These are phyloP conservation scores for Amorpha juglandis DNA, from an alignment of 2,888 invertebrate genomes.

Conservation along the genomic window DNA sequence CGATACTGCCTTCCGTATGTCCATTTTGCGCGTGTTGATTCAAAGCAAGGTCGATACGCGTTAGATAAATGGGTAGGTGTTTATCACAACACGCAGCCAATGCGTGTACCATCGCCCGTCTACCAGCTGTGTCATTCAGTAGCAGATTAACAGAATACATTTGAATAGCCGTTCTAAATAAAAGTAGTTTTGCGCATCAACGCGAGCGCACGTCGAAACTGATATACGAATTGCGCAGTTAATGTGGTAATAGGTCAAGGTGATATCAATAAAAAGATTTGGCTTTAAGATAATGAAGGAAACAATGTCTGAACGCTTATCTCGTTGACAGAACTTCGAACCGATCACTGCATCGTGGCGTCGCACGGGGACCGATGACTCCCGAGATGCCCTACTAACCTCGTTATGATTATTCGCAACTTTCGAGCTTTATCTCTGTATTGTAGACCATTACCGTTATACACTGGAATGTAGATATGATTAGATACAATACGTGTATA, in stretches of 20 bases:
- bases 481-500: background rate
- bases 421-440: conserved; percentile 27
- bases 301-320: conserved; percentile 55
- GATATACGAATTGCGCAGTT: conserved; percentile 55
- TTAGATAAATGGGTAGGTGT: conserved; percentile 47
- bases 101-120: conserved; percentile 43
- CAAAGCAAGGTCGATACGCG: conserved; percentile 60
- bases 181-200: conserved; percentile 38
- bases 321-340: conserved; percentile 44
- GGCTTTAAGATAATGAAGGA: conserved; percentile 47
- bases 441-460: background rate
- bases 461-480: background rate
- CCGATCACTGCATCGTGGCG: conserved; percentile 35
- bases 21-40: conserved; percentile 55
- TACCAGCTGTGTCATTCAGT: conserved; percentile 32
- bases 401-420: conserved; percentile 49
- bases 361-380: conserved; percentile 39
- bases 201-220: conserved; percentile 31
- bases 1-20: conserved; percentile 57
- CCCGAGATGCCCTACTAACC: conserved; percentile 65
- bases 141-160: conserved; percentile 46
- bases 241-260: conserved; percentile 68
- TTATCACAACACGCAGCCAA: conserved; percentile 47
- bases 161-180: conserved; percentile 45
- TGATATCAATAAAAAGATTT: conserved; percentile 53